Percentiles rank a stretch among this genome's conserved stretches.
phyloP scores from a whole-genome alignment of 2,888 invertebrate species.

The Coleophora flavipennella region DNA sequence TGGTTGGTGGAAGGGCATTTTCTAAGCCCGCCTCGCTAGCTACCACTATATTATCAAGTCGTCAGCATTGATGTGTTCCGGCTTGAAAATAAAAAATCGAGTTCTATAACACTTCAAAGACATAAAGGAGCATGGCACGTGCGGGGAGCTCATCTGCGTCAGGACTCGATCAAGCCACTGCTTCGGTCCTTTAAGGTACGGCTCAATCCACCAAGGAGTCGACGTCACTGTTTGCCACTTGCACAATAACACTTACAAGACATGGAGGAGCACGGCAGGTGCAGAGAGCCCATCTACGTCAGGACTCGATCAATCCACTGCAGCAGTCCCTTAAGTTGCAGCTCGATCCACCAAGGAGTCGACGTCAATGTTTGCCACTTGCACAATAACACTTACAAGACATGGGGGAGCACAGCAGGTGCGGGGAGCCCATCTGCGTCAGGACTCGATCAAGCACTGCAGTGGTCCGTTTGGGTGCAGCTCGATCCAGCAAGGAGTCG shows the following conservation, averaged over 20 bases:
- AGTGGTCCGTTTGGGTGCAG: conserved; percentile 97
- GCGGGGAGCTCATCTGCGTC: conserved; percentile 96
- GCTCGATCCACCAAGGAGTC: conserved; percentile 99
- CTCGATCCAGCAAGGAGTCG: conserved; percentile 99
- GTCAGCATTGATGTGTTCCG: too few relatives aligned
- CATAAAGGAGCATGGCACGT: conserved; percentile 96
- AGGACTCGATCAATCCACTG: conserved; percentile 98
- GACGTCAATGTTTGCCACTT: conserved; percentile 97
- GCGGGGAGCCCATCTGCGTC: conserved; percentile 97
- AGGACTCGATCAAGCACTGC: conserved; percentile 97
- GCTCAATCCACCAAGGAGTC: conserved; percentile 99
- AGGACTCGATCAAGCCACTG: conserved; percentile 98
- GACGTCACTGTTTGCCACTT: conserved; percentile 97
- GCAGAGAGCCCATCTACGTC: conserved; percentile 97
- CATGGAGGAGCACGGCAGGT: conserved; percentile 96
- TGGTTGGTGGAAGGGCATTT: too few relatives aligned
- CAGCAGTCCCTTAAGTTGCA: conserved; percentile 97
- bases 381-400: too few relatives aligned
- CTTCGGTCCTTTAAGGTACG: conserved; percentile 97
- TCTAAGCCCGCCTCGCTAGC: too few relatives aligned
- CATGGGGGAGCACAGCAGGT: conserved; percentile 96
- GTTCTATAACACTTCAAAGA: too few relatives aligned
- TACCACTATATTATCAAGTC: too few relatives aligned
- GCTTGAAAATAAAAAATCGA: too few relatives aligned
- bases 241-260: conserved; percentile 60